These are phyloP conservation scores for Cyrtorhinus lividipennis DNA, from an alignment of 1,140 invertebrate genomes.

Conservation along the genomic window DNA sequence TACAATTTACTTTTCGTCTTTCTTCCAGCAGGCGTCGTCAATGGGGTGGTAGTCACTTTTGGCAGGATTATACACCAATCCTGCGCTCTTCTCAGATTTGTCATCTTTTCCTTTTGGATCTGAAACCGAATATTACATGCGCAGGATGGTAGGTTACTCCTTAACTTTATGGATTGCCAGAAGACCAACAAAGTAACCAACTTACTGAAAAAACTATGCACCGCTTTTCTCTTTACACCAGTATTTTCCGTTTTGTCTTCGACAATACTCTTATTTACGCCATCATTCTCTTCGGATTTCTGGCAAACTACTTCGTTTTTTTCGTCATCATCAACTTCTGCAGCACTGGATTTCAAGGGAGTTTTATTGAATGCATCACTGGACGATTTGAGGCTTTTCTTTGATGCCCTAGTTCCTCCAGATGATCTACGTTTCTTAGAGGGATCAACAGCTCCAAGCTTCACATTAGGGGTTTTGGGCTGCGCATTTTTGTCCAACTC, in stretches of 20 bases:
- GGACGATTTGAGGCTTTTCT: too few relatives aligned
- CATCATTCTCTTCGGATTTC: neutral
- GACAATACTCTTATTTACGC: too few relatives aligned
- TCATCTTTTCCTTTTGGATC: constrained; percentile 1
- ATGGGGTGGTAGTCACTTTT: constrained; percentile 67
- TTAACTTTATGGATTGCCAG: neutral
- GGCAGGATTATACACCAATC: constrained; percentile 56
- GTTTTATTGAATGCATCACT: too few relatives aligned
- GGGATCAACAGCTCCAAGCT: too few relatives aligned
- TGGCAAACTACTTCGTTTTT: neutral
- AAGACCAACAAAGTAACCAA: neutral
- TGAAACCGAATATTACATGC: neutral
- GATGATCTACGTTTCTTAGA: too few relatives aligned
- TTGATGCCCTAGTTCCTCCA: too few relatives aligned
- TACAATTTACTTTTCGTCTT: constrained; percentile 47
- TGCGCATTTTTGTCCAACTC: too few relatives aligned
- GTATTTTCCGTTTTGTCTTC: too few relatives aligned
- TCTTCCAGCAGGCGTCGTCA: constrained; percentile 75
- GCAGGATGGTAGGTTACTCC: neutral
- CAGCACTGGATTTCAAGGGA: too few relatives aligned
- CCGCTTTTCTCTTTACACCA: constrained; percentile 14
- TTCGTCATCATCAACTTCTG: too few relatives aligned
- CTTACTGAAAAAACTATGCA: constrained; percentile 11
- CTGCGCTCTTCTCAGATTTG: constrained; percentile 17
- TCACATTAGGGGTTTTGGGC: too few relatives aligned